A percentile compares a stretch with the other conserved stretches of the same genome.
Conservation (phyloP, 2,797 vertebrate species). For the Mus minutoides region DNA sequence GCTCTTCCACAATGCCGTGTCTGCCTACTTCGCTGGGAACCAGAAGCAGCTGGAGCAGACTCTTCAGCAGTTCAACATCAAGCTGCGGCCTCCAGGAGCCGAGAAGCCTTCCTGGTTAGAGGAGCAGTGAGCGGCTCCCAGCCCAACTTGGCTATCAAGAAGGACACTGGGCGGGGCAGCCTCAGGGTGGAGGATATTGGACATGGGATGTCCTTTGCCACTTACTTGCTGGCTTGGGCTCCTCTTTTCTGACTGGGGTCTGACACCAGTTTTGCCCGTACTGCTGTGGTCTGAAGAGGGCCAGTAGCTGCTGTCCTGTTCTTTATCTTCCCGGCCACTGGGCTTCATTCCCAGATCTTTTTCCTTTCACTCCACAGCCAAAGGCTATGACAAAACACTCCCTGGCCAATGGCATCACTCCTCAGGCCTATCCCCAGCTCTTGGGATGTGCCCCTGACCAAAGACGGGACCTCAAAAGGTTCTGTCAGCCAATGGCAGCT, state of each 20-base stretch:
- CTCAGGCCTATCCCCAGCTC: slow-evolving; percentile 74
- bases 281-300: slow-evolving; percentile 72
- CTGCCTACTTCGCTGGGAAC: slow-evolving; percentile 98
- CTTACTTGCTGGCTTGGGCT: slow-evolving; percentile 69
- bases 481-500: slow-evolving; percentile 80
- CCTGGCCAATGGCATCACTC: slow-evolving; percentile 79
- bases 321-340: slow-evolving; percentile 79
- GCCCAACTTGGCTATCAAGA: slow-evolving; percentile 73
- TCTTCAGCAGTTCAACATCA: slow-evolving; percentile 97
- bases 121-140: slow-evolving; percentile 91
- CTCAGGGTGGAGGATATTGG: slow-evolving; percentile 73
- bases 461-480: slow-evolving; percentile 75
- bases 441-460: slow-evolving; percentile 72
- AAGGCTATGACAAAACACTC: slow-evolving; percentile 79
- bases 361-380: slow-evolving; percentile 78
- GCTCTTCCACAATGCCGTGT: slow-evolving; percentile 98
- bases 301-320: slow-evolving; percentile 73
- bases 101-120: slow-evolving; percentile 99
- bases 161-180: slow-evolving; percentile 72
- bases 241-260: slow-evolving; percentile 63
- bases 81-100: slow-evolving; percentile 93
- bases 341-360: slow-evolving; percentile 71
- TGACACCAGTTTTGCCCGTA: slow-evolving; percentile 58
- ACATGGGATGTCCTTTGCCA: slow-evolving; percentile 68
- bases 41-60: slow-evolving; percentile 99